phyloP scores from a whole-genome alignment of 2,797 vertebrate species.

The Poecilia velifera region DNA sequence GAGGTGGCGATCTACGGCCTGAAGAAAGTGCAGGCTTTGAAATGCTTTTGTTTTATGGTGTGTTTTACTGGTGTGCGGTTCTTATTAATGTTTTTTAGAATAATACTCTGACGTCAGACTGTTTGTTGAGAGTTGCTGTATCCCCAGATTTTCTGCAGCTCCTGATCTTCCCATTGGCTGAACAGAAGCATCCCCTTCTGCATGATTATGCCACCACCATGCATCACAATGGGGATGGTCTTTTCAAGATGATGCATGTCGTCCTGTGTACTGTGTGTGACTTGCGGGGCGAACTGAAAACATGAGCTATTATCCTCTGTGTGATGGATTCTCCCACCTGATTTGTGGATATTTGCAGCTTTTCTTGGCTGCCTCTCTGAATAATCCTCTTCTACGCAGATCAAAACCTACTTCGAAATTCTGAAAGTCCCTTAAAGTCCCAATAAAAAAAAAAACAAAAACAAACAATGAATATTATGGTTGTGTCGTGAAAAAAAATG shows the following conservation, averaged over 20 bases:
- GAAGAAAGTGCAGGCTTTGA: constrained; percentile 52
- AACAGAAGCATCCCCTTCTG: neutral
- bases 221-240: neutral
- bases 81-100: constrained; percentile 31
- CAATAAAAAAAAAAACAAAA: neutral
- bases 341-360: neutral
- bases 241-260: neutral
- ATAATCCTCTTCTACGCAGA: neutral
- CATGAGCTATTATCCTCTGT: neutral
- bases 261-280: neutral
- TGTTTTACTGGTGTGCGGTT: constrained; percentile 22
- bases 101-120: neutral
- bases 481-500: neutral
- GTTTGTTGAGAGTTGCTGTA: neutral
- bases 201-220: neutral
- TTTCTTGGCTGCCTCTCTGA: neutral
- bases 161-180: too few species aligned
- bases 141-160: neutral
- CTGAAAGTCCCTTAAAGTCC: neutral
- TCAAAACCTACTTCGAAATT: neutral
- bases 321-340: neutral
- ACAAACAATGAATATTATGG: neutral
- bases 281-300: neutral
- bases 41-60: constrained; percentile 50
- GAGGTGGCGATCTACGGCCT: constrained; percentile 10